Evolutionary conservation across 1,140 invertebrate genomes (phyloP), one percentile per base, ranked within the genome.

Genomic region (Pemphigus obesinymphae): DNA sequence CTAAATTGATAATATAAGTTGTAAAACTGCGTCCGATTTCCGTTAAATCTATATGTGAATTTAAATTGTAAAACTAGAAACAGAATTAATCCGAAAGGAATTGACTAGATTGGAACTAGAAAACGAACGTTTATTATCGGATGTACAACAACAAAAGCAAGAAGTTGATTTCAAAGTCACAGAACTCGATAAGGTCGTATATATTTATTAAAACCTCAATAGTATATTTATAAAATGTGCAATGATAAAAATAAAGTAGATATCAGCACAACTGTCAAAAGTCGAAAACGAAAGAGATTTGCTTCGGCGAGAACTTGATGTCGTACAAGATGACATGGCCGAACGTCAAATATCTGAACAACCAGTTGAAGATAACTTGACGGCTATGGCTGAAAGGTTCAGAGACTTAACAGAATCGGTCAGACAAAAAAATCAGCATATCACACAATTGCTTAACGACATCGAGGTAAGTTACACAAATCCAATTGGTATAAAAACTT

Each of bases 341-440:
- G 84, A 84, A 7, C 83, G 83, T 20, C 53, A 83, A 48, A 82
- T 85, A 53, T 29, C 82, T n/a, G 83, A 84, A 75, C 75, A 70
- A 48, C 43, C 34, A 0, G 34, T 66, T 23, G 58, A 58, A 58
- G 82, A 37, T 40, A 43, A 63, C 15, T 53, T 83, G 63, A 58
- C n/a, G n/a, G n/a, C 80, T 48, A 63, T 80, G 72, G 23, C 84
- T 26, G 87, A 86, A 68, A 87, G 86, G n/a, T 87, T 89, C 83
- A 87, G 87, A 61, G 88, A 90, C 82, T 85, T 91, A 26, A 87
- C 89, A 83, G 89, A 90, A 82, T 86, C 88, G 70, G 83, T 91
- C 10, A 87, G 88, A 50, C 88, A 88, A 80, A 92, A 92, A 85
- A 92, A 92, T 86, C 89, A 89, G 84, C 92, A 93, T 84, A 92